Evolutionary conservation across 2,888 invertebrate species (phyloP), one percentile per base, ranked within the genome.

Genomic region (Dione juno): DNA sequence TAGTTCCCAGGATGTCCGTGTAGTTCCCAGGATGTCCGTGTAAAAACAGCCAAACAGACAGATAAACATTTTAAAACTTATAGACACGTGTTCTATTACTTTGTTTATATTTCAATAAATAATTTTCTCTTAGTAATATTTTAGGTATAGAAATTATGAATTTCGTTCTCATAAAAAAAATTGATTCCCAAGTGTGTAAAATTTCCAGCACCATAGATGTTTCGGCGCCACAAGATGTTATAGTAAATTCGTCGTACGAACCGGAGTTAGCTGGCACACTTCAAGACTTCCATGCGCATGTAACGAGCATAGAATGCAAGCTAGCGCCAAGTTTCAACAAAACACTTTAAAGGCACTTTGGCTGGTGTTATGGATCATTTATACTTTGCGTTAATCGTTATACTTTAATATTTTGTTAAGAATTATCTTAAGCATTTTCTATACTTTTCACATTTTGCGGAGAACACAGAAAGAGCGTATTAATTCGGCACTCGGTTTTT

Each of bases 291-390:
- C 72, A 72, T 70, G 70, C 58, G 63, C 65, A 53, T 67, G 74
- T 73, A 75, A 74, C 75, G 75, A 74, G 83, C 78, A 76, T 74
- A 77, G 81, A 82, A 84, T 82, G 81, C 82, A 77, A 81, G 58
- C 64, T 65, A 68, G 70, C 73, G 73, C 74, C 77, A 77, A 74
- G 69, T 74, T 79, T 80, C 78, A 77, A 78, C 81, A 78, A 79
- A 80, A 77, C 79, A 78, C 79, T 77, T 79, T 74, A 75, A 77
- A 77, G 71, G 73, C 73, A 73, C 75, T 75, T 74, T 59, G 72
- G 70, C 71, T 72, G 70, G 61, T 67, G 72, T 69, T 66, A 58
- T 61, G 66, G 71, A 61, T 70, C 59, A 70, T 75, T 74, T 70
- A 68, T 66, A 70, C 63, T 68, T 69, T 65, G 59, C 64, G 59